These are phyloP conservation scores for Drosophila flavopinicola DNA, from an alignment of 2,888 invertebrate species.

Conservation along the genomic window DNA sequence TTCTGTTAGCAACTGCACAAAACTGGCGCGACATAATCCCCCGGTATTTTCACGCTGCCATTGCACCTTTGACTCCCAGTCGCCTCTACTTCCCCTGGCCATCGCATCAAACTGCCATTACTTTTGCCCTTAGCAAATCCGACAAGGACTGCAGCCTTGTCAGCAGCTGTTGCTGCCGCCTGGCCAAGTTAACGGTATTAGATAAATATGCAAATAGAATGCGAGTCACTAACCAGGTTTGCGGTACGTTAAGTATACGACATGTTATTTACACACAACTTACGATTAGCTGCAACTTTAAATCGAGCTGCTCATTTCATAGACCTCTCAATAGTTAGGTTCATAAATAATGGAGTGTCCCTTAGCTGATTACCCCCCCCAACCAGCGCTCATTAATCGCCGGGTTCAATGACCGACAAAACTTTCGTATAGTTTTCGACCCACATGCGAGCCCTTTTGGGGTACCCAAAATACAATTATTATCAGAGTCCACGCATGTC, in stretches of 20 bases:
- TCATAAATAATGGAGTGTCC: slow-evolving; percentile 55
- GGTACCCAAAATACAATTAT: slow-evolving; percentile 47
- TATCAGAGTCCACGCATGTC: slow-evolving; percentile 62
- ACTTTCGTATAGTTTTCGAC: slow-evolving; percentile 18
- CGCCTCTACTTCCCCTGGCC: not conserved
- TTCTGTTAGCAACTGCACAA: slow-evolving; percentile 44
- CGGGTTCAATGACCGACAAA: slow-evolving; percentile 43
- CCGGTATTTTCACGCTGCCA: slow-evolving; percentile 65
- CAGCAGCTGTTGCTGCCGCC: slow-evolving; percentile 62
- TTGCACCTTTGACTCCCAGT: slow-evolving; percentile 65
- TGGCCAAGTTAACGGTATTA: slow-evolving; percentile 60
- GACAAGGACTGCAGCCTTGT: slow-evolving; percentile 54
- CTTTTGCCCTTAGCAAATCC: slow-evolving; percentile 54
- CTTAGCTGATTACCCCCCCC: slow-evolving; percentile 4
- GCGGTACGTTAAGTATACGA: slow-evolving; percentile 53
- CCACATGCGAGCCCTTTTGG: slow-evolving; percentile 37
- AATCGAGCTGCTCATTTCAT: slow-evolving; percentile 25
- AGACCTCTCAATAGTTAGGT: not conserved
- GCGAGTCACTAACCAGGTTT: slow-evolving; percentile 42
- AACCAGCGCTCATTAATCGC: slow-evolving; percentile 34
- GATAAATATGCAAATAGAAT: slow-evolving; percentile 76
- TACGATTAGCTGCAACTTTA: slow-evolving; percentile 52
- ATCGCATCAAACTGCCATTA: slow-evolving; percentile 66
- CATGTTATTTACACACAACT: slow-evolving; percentile 55
- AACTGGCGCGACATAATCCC: slow-evolving; percentile 65